Base-by-base conservation (phyloP, 2,113 vertebrate species). In the Periophthalmodon schlosseri region DNA sequence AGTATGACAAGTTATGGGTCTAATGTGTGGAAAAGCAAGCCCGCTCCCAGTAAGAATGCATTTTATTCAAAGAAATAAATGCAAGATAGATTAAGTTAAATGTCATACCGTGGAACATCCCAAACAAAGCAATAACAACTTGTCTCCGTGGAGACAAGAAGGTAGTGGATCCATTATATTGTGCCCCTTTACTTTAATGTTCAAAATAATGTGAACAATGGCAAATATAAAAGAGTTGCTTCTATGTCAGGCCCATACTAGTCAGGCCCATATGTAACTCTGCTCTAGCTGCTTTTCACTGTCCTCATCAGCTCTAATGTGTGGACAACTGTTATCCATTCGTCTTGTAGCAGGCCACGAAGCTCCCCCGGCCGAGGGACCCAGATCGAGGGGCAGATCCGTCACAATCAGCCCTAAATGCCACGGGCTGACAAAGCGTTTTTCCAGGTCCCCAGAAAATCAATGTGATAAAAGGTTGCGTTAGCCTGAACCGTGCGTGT, bases 391-490 rank as follows among this genome's bases (percentile, higher is more conserved):
- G 72, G 75, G 18, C 78, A 86, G 81, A 93, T 94, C 88, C 34
- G 88, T 93, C 91, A 94, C 90, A 93, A 93, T 92, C 90, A 89
- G 79, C 78, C 85, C 82, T 74, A 93, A 91, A 91, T 88, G 90
- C 86, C 91, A 91, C 76, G 13, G 74, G 77, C 87, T 86, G 89
- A 93, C 91, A 90, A 91, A 90, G 91, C 89, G 88, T 84, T 93
- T 91, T 92, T 92, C 84, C 87, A 79, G 84, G 86, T 89, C 88
- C 88, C 91, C 90, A 91, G 88, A 86, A 93, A 93, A 93, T 93
- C 91, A 88, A 91, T 88, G 85, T 89, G 91, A 94, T 90, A 94
- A 94, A 92, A 89, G 92, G 87, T 89, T 91, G 82, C 88, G 92
- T 92, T 91, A 89, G 82, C 85, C 72, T 77, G 88, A 88, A 87